Evolutionary conservation across 2,797 vertebrate genomes (phyloP).

Genomic region (Phaenicophaeus curvirostris): DNA sequence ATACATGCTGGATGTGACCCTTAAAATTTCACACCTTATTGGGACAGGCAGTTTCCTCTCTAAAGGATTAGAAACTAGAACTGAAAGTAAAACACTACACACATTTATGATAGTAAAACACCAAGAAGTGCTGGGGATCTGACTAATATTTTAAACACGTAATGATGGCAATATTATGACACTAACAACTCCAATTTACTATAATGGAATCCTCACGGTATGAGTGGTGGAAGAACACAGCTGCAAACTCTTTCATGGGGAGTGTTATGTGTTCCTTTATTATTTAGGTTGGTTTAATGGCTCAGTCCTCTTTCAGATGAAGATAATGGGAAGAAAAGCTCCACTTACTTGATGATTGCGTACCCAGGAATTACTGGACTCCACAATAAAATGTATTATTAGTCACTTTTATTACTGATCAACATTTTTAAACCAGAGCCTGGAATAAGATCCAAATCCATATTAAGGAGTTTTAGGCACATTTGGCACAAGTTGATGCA

Average conservation of each 20-base stretch:
- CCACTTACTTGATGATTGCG: background rate
- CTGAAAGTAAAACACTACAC: background rate
- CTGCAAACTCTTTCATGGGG: constrained; percentile 34
- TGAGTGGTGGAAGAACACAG: constrained; percentile 9
- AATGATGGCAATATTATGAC: constrained; percentile 66
- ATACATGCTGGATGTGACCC: background rate
- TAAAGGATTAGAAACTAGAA: background rate
- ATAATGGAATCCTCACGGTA: background rate
- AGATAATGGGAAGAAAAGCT: constrained; percentile 14
- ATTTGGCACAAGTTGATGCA: background rate
- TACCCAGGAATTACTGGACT: background rate
- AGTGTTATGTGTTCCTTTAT: constrained; percentile 11
- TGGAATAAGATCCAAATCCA: background rate
- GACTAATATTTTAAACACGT: constrained; percentile 43
- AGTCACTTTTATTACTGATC: constrained; percentile 3
- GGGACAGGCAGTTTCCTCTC: background rate
- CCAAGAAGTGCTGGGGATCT: constrained; percentile 18
- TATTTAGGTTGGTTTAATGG: constrained; percentile 15
- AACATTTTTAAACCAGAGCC: background rate
- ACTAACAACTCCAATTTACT: constrained; percentile 51
- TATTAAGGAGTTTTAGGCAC: background rate
- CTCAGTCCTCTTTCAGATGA: background rate
- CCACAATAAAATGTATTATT: background rate
- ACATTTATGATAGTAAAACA: background rate
- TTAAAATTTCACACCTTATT: background rate